A percentile compares a stretch with the other conserved stretches of the same genome.
These are phyloP conservation scores for Neosalanx taihuensis DNA, from an alignment of 2,797 vertebrate species.

Conservation along the genomic window DNA sequence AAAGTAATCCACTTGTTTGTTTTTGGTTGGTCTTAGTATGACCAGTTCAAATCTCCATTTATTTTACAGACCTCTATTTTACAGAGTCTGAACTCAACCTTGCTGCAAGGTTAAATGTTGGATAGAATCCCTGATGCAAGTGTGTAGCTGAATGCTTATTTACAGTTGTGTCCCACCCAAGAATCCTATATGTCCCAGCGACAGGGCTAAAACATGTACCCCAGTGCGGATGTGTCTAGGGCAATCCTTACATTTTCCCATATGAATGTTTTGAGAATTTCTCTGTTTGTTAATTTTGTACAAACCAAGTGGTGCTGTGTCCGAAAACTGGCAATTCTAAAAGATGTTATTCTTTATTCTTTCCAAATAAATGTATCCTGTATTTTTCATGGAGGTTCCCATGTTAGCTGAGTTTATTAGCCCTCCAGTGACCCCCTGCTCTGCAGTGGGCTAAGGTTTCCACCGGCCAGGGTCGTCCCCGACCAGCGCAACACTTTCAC, in stretches of 20 bases:
- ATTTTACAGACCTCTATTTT: slow-evolving; percentile 41
- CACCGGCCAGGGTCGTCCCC: slow-evolving; percentile 21
- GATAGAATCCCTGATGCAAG: background rate
- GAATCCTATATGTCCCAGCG: slow-evolving; percentile 15
- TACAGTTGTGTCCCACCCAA: slow-evolving; percentile 6
- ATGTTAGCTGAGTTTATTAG: slow-evolving; percentile 53
- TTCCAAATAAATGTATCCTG: slow-evolving; percentile 14
- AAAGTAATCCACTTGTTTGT: slow-evolving; percentile 28
- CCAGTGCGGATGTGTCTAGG: background rate
- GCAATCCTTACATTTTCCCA: slow-evolving; percentile 21
- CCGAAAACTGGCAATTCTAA: too few relatives aligned
- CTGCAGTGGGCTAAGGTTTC: slow-evolving; percentile 41
- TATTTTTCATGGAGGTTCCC: slow-evolving; percentile 51
- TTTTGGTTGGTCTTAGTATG: slow-evolving; percentile 23
- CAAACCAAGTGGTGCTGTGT: background rate
- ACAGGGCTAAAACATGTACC: slow-evolving; percentile 20
- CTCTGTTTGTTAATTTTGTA: background rate
- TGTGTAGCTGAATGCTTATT: slow-evolving; percentile 17
- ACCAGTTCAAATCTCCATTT: slow-evolving; percentile 3
- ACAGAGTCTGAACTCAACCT: slow-evolving; percentile 15
- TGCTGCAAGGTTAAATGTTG: slow-evolving; percentile 1
- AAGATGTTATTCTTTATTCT: background rate
- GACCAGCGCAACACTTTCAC: slow-evolving; percentile 13
- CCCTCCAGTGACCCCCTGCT: slow-evolving; percentile 41
- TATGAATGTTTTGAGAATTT: slow-evolving; percentile 34